These are phyloP conservation scores for Pyrocephalus nanus DNA, from an alignment of 2,797 vertebrate species.

Conservation along the genomic window DNA sequence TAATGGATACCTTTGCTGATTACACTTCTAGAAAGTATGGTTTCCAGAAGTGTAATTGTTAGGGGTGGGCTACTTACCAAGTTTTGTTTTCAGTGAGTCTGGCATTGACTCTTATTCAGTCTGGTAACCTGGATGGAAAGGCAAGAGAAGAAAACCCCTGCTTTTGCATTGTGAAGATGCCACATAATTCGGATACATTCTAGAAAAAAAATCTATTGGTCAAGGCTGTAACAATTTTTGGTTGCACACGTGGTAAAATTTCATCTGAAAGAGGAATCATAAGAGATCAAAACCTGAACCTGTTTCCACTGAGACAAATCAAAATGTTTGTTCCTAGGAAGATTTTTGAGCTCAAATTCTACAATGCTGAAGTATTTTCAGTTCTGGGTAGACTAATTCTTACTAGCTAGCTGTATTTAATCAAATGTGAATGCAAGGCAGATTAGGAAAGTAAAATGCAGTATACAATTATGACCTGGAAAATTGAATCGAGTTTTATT, in stretches of 20 bases:
- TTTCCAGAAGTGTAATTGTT: background rate
- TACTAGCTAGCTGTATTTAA: background rate
- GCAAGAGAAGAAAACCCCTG: background rate
- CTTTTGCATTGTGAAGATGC: background rate
- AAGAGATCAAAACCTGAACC: background rate
- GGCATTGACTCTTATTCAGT: background rate
- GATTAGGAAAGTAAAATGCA: background rate
- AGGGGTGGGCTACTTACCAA: background rate
- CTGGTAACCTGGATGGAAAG: background rate
- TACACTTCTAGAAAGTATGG: background rate
- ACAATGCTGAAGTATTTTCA: background rate
- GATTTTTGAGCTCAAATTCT: background rate
- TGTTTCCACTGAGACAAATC: background rate
- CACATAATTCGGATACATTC: background rate
- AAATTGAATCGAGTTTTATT: background rate
- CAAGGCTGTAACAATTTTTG: background rate
- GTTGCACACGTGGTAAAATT: background rate
- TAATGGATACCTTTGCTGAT: background rate
- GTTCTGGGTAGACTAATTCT: background rate
- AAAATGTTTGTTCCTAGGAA: background rate
- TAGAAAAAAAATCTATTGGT: background rate
- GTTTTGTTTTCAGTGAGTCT: background rate
- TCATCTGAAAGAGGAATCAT: background rate
- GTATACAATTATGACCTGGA: background rate
- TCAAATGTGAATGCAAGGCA: background rate